Conservation (phyloP, 2,888 invertebrate genomes). For the Lamellibrachia satsuma region DNA sequence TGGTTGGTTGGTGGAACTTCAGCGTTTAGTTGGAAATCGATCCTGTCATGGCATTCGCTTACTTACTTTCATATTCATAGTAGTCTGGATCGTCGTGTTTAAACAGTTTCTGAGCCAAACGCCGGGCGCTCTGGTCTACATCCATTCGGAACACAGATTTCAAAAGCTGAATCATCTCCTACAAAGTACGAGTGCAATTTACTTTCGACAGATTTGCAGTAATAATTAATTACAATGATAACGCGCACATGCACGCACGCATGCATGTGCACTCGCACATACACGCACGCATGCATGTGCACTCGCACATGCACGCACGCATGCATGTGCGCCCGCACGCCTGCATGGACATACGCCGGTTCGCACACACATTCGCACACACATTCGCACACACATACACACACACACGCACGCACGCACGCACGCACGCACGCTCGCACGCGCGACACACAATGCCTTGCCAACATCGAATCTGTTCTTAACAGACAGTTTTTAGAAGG, state of each 20-base stretch:
- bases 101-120: slow-evolving; percentile 80
- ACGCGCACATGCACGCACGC: no score
- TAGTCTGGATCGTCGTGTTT: slow-evolving; percentile 88
- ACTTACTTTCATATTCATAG: slow-evolving; percentile 74
- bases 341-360: no score
- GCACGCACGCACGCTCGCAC: background rate
- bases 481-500: no score
- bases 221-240: no score
- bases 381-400: no score
- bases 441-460: background rate
- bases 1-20: background rate
- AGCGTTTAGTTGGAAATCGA: background rate
- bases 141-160: slow-evolving; percentile 75
- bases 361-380: no score
- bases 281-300: no score
- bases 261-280: no score
- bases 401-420: background rate
- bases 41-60: background rate
- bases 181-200: background rate
- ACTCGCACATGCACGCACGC: no score
- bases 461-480: no score
- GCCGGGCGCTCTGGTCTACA: slow-evolving; percentile 87
- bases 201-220: no score
- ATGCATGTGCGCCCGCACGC: no score
- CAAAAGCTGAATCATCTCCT: slow-evolving; percentile 62